Evolutionary conservation across 2,888 invertebrate genomes (phyloP), one percentile per base, ranked within the genome.

Genomic region (Ommatoiulus sabulosus): DNA sequence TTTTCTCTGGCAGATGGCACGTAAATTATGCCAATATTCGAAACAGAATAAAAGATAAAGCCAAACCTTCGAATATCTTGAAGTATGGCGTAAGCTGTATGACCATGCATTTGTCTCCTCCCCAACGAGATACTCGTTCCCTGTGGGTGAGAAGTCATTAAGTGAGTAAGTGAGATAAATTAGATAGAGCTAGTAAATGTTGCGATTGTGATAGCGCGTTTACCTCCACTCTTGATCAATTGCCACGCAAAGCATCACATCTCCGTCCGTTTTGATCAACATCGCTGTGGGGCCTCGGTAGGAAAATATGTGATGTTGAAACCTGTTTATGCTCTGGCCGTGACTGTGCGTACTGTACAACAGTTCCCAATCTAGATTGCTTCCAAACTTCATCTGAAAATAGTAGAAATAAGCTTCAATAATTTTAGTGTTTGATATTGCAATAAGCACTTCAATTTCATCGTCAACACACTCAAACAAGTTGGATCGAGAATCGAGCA

Each of bases 201-300:
- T 5, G 3, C 24, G 10, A 20, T 20, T 52, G 15, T 12, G 43
- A 20, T 20, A 20, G 80, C n/a, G 12, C 43, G 10, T 20, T 3
- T 97, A 97, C 91, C 95, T 95, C 98, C 98, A 98, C 93, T 97
- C 97, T 89, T 93, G 93, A 17, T 97, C 95, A 12, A 95, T 93
- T 46, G 96, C 96, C 89, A 97, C 93, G 92, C 96, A 97, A 91
- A 96, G 95, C 89, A 96, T 94, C 90, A 96, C 94, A 43, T 94
- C 95, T 84, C 94, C 94, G 63, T 94, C 94, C 52, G 94, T 94
- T 86, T 93, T 92, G 24, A 95, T 90, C 89, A 95, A 93, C 57
- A 93, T 92, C n/a, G 95, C 91, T 0, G 94, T 94, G 0, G 94
- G 94, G 0, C 94, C 94, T 89, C 93, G 94, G 93, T 97, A 97